These are phyloP conservation scores for Numenius arquata DNA, from an alignment of 2,113 vertebrate genomes.

Conservation along the genomic window DNA sequence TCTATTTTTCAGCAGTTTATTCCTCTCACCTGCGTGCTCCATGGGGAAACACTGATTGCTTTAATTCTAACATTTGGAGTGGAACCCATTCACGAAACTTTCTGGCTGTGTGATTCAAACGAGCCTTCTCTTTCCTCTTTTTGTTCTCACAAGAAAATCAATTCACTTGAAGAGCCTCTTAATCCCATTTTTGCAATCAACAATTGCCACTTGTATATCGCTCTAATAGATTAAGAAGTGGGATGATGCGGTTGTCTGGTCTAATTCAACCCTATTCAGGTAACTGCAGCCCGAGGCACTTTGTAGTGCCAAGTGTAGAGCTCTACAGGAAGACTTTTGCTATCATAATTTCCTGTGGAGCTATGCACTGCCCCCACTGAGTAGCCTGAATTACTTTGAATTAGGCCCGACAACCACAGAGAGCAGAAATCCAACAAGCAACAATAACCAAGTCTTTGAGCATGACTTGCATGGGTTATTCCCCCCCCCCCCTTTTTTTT, in stretches of 20 bases:
- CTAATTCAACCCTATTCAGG: constrained; percentile 98
- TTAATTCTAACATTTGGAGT: constrained; percentile 91
- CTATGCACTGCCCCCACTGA: constrained; percentile 86
- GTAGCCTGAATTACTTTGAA: constrained; percentile 94
- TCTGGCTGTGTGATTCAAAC: constrained; percentile 93
- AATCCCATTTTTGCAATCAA: constrained; percentile 99
- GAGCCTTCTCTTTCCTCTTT: constrained; percentile 82
- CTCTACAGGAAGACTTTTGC: constrained; percentile 98
- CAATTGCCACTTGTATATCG: constrained; percentile 98
- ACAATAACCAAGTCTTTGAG: constrained; percentile 98
- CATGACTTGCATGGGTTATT: constrained; percentile 85
- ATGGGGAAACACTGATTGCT: constrained; percentile 86
- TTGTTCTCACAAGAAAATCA: constrained; percentile 99
- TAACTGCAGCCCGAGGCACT: constrained; percentile 88
- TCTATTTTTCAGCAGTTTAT: constrained; percentile 63
- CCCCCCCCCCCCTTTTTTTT: fast-evolving
- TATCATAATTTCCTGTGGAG: constrained; percentile 99
- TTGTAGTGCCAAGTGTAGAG: constrained; percentile 95
- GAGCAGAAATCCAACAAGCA: constrained; percentile 92
- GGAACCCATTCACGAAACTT: constrained; percentile 92
- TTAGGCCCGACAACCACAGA: constrained; percentile 98
- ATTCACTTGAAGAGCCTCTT: constrained; percentile 99
- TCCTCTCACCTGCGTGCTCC: constrained; percentile 76
- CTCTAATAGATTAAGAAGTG: constrained; percentile 95
- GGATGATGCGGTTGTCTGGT: constrained; percentile 99